Base-by-base conservation (phyloP, 1,140 invertebrate genomes). In the Lucilia cuprina region DNA sequence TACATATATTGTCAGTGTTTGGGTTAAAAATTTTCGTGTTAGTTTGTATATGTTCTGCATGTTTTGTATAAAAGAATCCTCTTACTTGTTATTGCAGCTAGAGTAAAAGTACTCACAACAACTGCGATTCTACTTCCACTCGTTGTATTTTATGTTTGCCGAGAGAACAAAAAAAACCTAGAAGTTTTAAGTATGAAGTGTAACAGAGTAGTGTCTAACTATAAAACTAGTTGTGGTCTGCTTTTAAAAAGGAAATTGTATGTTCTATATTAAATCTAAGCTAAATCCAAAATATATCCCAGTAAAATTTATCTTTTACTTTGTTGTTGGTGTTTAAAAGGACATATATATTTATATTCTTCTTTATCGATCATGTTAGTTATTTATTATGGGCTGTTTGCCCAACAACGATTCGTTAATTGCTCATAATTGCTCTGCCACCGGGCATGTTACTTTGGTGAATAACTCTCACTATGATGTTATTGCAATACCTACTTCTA, bases 111-210 rank as follows among this genome's bases (percentile, higher is more conserved):
- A 41, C 41, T 41, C 41, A 41, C 41, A 41, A 17, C 50, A 55
- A n/a, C 50, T 7, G 17, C 12, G 50, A 55, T 55, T 17, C 50
- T 17, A 14, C 50, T 55, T 55, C 13, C 50, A 17, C 55, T 60
- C 55, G 14, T 60, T 60, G 55, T 70, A 21, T 21, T 70, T 70
- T 70, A 70, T 70, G 65, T 70, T 21, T n/a, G 25, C 65, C 65
- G 19, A 17, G 49, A 9, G n/a, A n/a, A n/a, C n/a, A n/a, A 49
- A 65, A 65, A 70, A 70, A 70, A 41, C 41, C 65, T 70, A 70
- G 25, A 70, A 21, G 65, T 70, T 70, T 70, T 70, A 70, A 70
- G n/a, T 70, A 70, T 70, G 65, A 70, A 70, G 65, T 70, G 65
- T 70, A 70, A 25, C 21, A 70, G 41, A 41, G 41, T 41, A 41